phyloP scores from a whole-genome alignment of 2,113 vertebrate genomes.

The Anguilla rostrata region DNA sequence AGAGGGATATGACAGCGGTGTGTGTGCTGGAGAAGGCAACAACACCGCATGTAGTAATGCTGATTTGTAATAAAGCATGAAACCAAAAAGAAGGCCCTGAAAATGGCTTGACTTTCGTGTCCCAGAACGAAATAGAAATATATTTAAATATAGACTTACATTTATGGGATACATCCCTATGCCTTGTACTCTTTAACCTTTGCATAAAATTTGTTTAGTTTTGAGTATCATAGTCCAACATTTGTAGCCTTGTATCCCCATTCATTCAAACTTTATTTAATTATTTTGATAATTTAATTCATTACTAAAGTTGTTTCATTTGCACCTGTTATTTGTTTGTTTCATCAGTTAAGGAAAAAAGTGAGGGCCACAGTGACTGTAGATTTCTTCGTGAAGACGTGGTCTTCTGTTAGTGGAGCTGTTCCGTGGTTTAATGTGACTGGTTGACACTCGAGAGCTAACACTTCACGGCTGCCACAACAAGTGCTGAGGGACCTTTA shows the following conservation, averaged over 20 bases:
- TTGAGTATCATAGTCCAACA: not conserved
- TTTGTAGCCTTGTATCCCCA: not conserved
- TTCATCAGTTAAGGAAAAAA: not conserved
- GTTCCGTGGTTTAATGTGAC: conserved; percentile 43
- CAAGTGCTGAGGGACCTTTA: conserved; percentile 66
- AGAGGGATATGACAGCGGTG: conserved; percentile 17
- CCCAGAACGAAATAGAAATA: not conserved
- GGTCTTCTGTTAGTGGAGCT: conserved; percentile 41
- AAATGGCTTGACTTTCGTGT: not conserved
- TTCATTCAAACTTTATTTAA: not conserved
- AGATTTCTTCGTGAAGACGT: conserved; percentile 67
- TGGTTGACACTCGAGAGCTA: conserved; percentile 40
- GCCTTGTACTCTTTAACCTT: not conserved
- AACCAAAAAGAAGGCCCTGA: conserved; percentile 4
- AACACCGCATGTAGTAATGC: conserved; percentile 15
- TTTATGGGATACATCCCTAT: not conserved
- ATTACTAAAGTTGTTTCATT: not conserved
- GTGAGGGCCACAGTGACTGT: conserved; percentile 51
- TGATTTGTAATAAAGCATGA: not conserved
- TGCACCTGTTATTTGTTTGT: not conserved
- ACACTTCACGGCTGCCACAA: conserved; percentile 59
- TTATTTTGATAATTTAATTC: not conserved
- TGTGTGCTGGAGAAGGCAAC: not conserved
- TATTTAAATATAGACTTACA: not conserved
- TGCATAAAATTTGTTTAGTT: not conserved